A percentile compares a stretch with the other conserved stretches of the same genome.
Conservation (phyloP, 2,113 vertebrate genomes). For the Polypterus senegalus region DNA sequence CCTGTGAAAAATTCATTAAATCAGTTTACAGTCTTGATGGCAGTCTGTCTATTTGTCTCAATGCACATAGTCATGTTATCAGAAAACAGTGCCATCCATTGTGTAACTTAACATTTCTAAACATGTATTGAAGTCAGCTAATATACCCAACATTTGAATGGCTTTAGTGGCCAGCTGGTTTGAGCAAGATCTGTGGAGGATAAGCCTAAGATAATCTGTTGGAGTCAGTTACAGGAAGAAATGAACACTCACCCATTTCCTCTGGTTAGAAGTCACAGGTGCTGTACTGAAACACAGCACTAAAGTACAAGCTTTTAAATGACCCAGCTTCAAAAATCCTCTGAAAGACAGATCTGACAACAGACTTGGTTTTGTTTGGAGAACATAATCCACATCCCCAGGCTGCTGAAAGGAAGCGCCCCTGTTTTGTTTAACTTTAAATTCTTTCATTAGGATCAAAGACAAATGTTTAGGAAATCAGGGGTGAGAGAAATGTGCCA, state of each 20-base stretch:
- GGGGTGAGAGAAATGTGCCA: too few relatives aligned
- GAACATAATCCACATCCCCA: constrained; percentile 56
- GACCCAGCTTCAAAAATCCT: constrained; percentile 20
- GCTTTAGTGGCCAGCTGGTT: not conserved
- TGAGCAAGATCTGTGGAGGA: constrained; percentile 1
- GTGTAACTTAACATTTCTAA: too few relatives aligned
- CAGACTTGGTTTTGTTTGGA: constrained; percentile 50
- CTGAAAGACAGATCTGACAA: constrained; percentile 43
- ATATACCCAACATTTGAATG: not conserved
- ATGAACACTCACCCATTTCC: constrained; percentile 23
- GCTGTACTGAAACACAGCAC: constrained; percentile 19
- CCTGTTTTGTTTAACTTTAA: constrained; percentile 31
- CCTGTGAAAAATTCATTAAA: too few relatives aligned
- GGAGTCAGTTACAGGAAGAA: constrained; percentile 37
- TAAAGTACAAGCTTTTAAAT: constrained; percentile 29
- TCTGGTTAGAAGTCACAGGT: constrained; percentile 32
- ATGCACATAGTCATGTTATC: too few relatives aligned
- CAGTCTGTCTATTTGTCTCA: too few relatives aligned
- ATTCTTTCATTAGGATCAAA: constrained; percentile 30
- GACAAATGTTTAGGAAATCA: constrained; percentile 16
- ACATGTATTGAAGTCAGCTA: not conserved
- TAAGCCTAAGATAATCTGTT: constrained; percentile 29
- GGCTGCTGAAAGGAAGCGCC: constrained; percentile 40
- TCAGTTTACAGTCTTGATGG: too few relatives aligned
- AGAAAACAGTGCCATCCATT: too few relatives aligned